phyloP scores from a whole-genome alignment of 1,140 invertebrate genomes.

The Cyphomyrmex costatus region DNA sequence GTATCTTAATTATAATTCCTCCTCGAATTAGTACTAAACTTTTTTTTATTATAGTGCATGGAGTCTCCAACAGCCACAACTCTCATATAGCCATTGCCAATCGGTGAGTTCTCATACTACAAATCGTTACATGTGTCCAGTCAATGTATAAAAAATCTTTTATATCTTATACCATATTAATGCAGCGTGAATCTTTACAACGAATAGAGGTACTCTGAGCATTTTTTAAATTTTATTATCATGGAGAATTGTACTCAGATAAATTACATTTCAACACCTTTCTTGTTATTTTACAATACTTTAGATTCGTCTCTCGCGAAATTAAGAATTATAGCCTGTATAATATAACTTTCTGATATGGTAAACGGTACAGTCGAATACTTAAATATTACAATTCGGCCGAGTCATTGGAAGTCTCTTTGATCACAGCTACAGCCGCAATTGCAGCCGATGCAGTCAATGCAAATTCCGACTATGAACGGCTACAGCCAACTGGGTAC shows the following conservation, averaged over 20 bases:
- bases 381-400: neutral
- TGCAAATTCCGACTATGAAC: constrained; percentile 86
- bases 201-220: neutral
- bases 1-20: neutral
- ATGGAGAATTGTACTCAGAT: neutral
- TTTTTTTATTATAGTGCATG: constrained; percentile 78
- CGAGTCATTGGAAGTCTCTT: constrained; percentile 24
- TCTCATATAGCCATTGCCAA: constrained; percentile 82
- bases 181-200: neutral
- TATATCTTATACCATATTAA: neutral
- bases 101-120: constrained; percentile 72
- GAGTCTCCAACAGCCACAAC: constrained; percentile 82
- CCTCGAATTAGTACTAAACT: neutral
- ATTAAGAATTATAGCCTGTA: neutral
- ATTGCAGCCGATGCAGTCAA: constrained; percentile 85
- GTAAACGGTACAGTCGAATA: neutral
- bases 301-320: neutral
- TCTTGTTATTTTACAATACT: neutral
- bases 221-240: neutral
- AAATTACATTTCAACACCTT: neutral
- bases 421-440: constrained; percentile 81
- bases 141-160: neutral
- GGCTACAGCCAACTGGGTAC: constrained; percentile 85
- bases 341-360: neutral
- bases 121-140: neutral